Conservation (phyloP, 2,113 vertebrate genomes). For the Nicator chloris region DNA sequence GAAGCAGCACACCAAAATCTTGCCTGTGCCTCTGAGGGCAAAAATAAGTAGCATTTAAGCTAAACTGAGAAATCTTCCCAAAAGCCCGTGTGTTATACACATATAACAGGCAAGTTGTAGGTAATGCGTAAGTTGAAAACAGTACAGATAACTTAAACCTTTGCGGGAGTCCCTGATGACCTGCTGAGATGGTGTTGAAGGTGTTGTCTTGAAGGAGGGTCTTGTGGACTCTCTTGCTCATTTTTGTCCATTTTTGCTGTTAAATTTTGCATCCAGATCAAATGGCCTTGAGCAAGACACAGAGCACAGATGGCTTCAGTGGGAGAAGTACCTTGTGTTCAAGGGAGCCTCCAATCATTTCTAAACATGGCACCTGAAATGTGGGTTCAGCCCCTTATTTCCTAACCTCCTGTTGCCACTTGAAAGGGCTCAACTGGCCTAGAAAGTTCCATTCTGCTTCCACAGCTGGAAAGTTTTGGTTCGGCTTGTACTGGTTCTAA, state of each 20-base stretch:
- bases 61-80: background rate
- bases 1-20: background rate
- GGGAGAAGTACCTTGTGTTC: background rate
- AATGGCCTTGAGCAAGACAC: background rate
- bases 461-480: background rate
- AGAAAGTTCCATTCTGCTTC: background rate
- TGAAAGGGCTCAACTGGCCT: background rate
- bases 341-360: background rate
- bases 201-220: no score
- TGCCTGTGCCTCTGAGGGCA: no score
- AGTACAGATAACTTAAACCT: fast-evolving
- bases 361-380: background rate
- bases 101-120: fast-evolving
- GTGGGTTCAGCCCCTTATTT: background rate
- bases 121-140: background rate
- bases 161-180: background rate
- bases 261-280: background rate
- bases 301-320: background rate
- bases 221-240: background rate
- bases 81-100: background rate
- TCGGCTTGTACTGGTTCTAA: background rate
- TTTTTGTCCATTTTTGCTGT: background rate
- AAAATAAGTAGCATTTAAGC: background rate
- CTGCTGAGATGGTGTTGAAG: background rate
- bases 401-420: background rate